Conservation (phyloP, 37 sponge, comb jelly and placozoan species). For the Agelas oroides region DNA sequence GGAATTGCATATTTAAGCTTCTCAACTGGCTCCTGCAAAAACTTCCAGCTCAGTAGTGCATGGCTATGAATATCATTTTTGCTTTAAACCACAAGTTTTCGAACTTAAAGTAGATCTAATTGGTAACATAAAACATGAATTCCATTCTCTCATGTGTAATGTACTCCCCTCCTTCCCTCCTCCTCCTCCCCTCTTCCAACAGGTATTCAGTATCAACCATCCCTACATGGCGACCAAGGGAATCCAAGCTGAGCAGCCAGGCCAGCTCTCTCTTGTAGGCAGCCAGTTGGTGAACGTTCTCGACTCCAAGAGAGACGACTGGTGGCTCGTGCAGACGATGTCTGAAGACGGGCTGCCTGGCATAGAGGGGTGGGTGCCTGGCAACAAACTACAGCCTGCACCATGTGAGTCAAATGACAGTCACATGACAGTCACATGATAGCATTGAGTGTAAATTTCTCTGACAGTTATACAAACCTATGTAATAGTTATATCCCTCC, state of each 20-base stretch:
- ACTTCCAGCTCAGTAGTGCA: too few relatives aligned
- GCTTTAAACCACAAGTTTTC: too few relatives aligned
- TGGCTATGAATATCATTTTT: too few relatives aligned
- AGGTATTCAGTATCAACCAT: conserved; percentile 33
- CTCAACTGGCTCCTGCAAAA: too few relatives aligned
- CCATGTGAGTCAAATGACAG: background rate
- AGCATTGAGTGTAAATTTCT: background rate
- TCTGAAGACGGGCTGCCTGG: conserved; percentile 9
- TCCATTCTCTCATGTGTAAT: too few relatives aligned
- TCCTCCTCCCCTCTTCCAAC: background rate
- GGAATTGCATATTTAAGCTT: too few relatives aligned
- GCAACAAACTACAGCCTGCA: conserved; percentile 24
- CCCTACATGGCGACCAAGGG: conserved; percentile 51
- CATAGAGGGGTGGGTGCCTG: conserved; percentile 69
- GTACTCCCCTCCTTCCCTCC: background rate
- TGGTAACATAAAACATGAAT: too few relatives aligned
- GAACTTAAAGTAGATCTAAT: too few relatives aligned
- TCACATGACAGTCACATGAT: background rate
- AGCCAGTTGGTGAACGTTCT: conserved; percentile 62
- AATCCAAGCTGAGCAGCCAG: conserved; percentile 22
- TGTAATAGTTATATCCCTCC: too few relatives aligned
- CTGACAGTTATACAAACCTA: too few relatives aligned
- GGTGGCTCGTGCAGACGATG: conserved; percentile 79
- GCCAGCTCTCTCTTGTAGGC: conserved; percentile 57
- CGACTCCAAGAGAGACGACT: conserved; percentile 67